Percentiles rank a stretch among this genome's conserved stretches.
phyloP scores from a whole-genome alignment of 2,113 vertebrate genomes.

The Passer montanus region DNA sequence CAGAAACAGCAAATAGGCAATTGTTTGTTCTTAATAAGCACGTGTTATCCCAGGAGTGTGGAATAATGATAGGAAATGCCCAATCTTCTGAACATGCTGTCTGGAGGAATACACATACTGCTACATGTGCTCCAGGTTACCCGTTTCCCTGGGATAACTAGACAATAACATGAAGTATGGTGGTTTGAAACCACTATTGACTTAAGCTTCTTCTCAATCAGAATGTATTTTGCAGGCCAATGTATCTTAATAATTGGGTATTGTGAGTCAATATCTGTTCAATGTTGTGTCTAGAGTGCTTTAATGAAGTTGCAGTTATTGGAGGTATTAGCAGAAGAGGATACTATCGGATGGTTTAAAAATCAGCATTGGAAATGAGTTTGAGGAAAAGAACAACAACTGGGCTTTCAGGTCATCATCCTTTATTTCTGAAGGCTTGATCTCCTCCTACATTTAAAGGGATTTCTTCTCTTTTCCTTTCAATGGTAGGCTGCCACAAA shows the following conservation, averaged over 20 bases:
- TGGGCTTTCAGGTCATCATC: not conserved
- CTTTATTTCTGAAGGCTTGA: not conserved
- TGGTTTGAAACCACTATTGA: conserved; percentile 17
- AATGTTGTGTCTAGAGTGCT: not conserved
- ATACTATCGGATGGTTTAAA: not conserved
- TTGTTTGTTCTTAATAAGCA: not conserved
- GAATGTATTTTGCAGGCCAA: not conserved
- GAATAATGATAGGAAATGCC: not conserved
- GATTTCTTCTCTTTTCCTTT: not conserved
- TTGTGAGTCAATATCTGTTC: not conserved
- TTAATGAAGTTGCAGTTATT: conserved; percentile 45
- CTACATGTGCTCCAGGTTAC: not conserved
- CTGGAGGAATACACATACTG: not conserved
- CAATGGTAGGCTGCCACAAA: not conserved
- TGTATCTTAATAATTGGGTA: conserved; percentile 40
- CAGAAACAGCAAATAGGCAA: not conserved
- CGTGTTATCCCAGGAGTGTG: not conserved
- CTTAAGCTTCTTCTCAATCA: conserved; percentile 41
- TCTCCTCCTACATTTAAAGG: not conserved
- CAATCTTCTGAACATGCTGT: not conserved
- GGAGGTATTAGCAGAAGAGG: not conserved
- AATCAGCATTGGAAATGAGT: not conserved
- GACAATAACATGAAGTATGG: not conserved
- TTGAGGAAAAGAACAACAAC: not conserved
- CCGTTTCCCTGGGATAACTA: not conserved